phyloP scores from a whole-genome alignment of 2,797 vertebrate genomes.

The Tiaroga cobitis region DNA sequence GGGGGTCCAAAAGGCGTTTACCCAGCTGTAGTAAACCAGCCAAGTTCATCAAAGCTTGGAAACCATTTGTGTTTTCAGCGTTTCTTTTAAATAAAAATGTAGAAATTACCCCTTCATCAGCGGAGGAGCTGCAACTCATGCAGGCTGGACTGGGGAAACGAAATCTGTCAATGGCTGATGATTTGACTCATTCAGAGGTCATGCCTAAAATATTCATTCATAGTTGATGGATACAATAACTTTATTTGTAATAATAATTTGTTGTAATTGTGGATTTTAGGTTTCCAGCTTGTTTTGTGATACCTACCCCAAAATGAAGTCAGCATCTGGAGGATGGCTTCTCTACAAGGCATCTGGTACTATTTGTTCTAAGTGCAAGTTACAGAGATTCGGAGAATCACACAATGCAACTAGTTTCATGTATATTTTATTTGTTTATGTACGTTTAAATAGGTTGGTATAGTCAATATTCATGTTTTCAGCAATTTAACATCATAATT shows the following conservation, averaged over 20 bases:
- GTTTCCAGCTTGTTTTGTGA: neutral
- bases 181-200: conserved; percentile 22
- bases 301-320: neutral
- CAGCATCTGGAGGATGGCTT: neutral
- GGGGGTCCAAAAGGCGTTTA: neutral
- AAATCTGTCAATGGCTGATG: neutral
- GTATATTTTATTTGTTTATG: no score
- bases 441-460: no score
- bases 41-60: neutral
- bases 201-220: neutral
- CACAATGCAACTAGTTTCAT: no score
- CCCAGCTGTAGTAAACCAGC: conserved; percentile 5
- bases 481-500: neutral
- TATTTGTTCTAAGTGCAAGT: neutral
- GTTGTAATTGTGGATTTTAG: neutral
- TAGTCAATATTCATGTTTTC: no score
- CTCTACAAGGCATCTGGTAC: conserved; percentile 7
- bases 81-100: conserved; percentile 10
- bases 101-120: neutral
- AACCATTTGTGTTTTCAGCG: neutral
- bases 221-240: no score
- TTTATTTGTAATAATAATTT: neutral
- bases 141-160: neutral
- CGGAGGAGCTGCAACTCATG: neutral
- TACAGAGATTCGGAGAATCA: no score